phyloP scores from a whole-genome alignment of 1,140 invertebrate genomes.

The Panonychus citri region DNA sequence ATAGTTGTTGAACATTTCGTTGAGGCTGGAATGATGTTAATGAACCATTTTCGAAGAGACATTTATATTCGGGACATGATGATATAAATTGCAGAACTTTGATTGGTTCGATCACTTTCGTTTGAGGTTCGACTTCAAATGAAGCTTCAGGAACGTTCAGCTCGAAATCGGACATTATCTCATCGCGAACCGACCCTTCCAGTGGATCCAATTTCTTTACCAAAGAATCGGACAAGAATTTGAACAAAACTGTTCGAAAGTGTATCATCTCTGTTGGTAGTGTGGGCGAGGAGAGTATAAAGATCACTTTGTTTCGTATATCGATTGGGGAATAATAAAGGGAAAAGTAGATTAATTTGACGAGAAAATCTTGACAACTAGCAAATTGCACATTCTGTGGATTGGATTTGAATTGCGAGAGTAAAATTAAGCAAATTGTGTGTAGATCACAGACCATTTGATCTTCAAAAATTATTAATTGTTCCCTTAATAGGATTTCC shows the following conservation, averaged over 20 bases:
- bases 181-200: neutral
- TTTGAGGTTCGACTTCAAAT: neutral
- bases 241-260: neutral
- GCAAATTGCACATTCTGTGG: neutral
- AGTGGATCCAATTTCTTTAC: neutral
- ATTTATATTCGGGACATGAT: neutral
- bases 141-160: neutral
- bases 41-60: neutral
- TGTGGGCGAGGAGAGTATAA: neutral
- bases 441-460: neutral
- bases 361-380: neutral
- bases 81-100: neutral
- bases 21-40: neutral
- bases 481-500: neutral
- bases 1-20: neutral
- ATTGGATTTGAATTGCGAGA: neutral
- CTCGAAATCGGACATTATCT: neutral
- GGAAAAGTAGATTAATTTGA: neutral
- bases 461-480: neutral
- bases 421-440: neutral
- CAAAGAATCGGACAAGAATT: neutral
- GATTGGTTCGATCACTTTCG: neutral
- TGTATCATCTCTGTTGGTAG: neutral
- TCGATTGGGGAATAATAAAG: neutral
- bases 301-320: neutral